phyloP scores from a whole-genome alignment of 2,888 invertebrate genomes.

The Sinopyrophorus schimmeli region DNA sequence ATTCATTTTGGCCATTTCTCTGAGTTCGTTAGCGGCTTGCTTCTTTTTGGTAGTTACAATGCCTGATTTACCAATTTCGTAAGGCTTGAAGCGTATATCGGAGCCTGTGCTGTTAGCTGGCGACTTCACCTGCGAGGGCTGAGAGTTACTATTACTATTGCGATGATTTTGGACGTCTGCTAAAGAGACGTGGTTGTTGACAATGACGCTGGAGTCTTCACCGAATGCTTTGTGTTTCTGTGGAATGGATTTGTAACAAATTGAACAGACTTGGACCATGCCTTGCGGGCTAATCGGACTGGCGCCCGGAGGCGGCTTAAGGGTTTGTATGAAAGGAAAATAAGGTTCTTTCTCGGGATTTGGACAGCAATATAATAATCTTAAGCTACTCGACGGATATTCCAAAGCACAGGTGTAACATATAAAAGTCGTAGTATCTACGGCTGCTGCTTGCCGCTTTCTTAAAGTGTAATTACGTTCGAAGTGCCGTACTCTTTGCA shows the following conservation, averaged over 20 bases:
- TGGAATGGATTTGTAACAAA: conserved; percentile 82
- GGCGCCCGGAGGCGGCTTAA: conserved; percentile 81
- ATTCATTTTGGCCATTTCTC: conserved; percentile 47
- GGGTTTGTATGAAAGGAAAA: conserved; percentile 83
- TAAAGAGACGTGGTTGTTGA: conserved; percentile 51
- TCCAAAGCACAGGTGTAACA: conserved; percentile 89
- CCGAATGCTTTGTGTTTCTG: conserved; percentile 76
- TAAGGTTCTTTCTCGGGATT: conserved; percentile 86
- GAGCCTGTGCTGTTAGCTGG: conserved; percentile 60
- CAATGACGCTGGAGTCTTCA: conserved; percentile 43
- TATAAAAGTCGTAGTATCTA: conserved; percentile 74
- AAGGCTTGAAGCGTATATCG: conserved; percentile 65
- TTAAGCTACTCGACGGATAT: conserved; percentile 77
- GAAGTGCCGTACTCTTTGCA: conserved; percentile 68
- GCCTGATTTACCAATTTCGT: conserved; percentile 59
- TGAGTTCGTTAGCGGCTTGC: conserved; percentile 52
- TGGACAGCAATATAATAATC: conserved; percentile 81
- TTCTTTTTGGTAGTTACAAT: conserved; percentile 56
- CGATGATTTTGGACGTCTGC: conserved; percentile 51
- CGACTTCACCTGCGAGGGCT: conserved; percentile 59
- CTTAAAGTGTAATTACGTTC: conserved; percentile 82
- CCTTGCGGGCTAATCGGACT: conserved; percentile 90
- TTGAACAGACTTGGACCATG: conserved; percentile 85
- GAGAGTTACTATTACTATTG: conserved; percentile 48
- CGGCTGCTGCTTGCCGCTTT: conserved; percentile 69